Base-by-base conservation (phyloP, 2,797 vertebrate species). In the Ciconia nigra region DNA sequence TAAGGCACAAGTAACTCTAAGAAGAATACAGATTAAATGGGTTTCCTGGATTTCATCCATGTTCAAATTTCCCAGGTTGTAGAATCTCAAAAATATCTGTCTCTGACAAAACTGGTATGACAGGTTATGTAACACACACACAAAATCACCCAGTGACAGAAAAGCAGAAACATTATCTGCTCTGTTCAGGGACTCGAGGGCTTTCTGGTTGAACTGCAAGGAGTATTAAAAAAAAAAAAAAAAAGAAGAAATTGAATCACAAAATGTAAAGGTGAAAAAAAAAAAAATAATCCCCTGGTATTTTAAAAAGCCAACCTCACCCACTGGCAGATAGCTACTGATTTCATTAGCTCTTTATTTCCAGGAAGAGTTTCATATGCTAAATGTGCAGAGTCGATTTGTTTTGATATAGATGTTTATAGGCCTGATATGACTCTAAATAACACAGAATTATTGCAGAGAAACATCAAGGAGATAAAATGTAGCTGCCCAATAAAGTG, bases 61-160 rank as follows among this genome's bases (percentile, higher is more conserved):
- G 49, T 24, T 78, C 89, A 51, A 31, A 86, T 92, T 92, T 93
- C 92, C 67, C 89, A 96, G 72, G 89, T 93, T 87, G 90, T 78
- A 94, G 83, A 89, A 89, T 85, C 82, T 87, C 84, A 44, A 58
- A 96, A 95, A 70, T 74, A 85, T 72, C 81, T 28, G 42, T 65
- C 66, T 86, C 52, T 96, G 94, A 91, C 86, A 90, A 87, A 97
- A 94, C 87, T 91, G 96, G 92, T 92, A 29, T 81, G 95, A 87
- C 94, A 86, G 93, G 94, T 97, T 97, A 97, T 76, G 81, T 91
- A 97, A 96, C 92, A 54, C 81, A 66, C 41, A 41, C 77, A 47
- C 24, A 69, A 15, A 91, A 88, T 57, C 83, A 72, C 52, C 63
- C 46, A 2, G 41, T 69, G 93, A 92, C 84, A 78, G 92, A 86